These are phyloP conservation scores for Rafetus swinhoei DNA, from an alignment of 2,113 vertebrate genomes.

Conservation along the genomic window DNA sequence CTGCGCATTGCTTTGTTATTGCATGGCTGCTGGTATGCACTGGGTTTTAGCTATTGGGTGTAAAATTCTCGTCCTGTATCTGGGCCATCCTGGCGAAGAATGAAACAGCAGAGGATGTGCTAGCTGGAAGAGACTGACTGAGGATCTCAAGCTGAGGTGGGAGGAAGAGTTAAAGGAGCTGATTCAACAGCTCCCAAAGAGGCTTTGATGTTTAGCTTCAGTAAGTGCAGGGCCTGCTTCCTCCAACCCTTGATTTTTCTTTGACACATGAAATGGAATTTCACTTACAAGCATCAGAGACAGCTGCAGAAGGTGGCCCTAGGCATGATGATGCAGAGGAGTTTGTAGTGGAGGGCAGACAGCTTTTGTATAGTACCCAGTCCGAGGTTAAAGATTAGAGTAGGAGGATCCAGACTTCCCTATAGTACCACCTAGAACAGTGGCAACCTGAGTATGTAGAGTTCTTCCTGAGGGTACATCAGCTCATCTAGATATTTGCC, in stretches of 20 bases:
- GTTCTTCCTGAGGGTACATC: too few species aligned
- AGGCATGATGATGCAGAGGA: neutral
- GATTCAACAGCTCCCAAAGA: neutral
- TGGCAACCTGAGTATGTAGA: too few species aligned
- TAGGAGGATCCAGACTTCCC: neutral
- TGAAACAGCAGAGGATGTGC: neutral
- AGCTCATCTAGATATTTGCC: too few species aligned
- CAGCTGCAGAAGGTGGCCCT: neutral
- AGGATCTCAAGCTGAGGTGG: neutral
- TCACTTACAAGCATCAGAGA: neutral
- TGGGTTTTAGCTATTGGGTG: neutral
- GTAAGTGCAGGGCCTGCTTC: neutral
- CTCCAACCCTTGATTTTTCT: neutral
- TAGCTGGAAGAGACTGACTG: neutral
- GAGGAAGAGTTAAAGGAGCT: neutral
- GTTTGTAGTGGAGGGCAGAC: neutral
- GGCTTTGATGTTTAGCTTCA: neutral
- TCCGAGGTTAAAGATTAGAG: neutral
- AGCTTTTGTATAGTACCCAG: neutral
- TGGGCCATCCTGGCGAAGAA: neutral
- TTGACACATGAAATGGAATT: neutral
- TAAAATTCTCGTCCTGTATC: neutral
- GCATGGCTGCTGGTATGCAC: neutral
- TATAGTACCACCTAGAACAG: neutral
- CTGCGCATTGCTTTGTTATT: neutral